Base-by-base conservation (phyloP, 2,797 vertebrate species). In the Lagocephalus sceleratus region DNA sequence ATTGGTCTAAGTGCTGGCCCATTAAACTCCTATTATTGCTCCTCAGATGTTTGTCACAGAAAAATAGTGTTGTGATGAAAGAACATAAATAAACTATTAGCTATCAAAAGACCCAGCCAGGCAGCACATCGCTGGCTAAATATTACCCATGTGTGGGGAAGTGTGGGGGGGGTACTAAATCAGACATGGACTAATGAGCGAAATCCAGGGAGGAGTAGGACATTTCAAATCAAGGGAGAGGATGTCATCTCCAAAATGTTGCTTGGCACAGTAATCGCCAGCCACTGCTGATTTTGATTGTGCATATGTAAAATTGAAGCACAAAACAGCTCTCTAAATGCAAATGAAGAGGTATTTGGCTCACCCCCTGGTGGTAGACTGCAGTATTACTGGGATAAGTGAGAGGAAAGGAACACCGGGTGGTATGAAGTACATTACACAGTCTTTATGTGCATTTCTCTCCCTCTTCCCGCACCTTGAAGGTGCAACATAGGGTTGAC, bases 21-120 rank as follows among this genome's bases (percentile, higher is more conserved):
- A 71, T 79, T 75, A 79, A 75, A 71, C 63, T 38, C 51, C 51
- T 57, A 38, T 79, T 66, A 79, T 50, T 71, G 64, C 73, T 67
- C 29, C 54, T 71, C 68, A 73, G 59, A 67, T 63, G 62, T 79
- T 67, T 71, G 66, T 78, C 65, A 72, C 57, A 65, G 59, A 60
- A 62, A 78, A 75, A 71, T 61, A 51, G 41, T 35, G 60, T 49
- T 49, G 66, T 43, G 60, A 65, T 67, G 46, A 79, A 75, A 63
- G 59, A 68, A 75, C 57, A 74, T 73, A 75, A 80, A 81, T 68
- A 66, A 80, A 68, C 56, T 59, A 71, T 66, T 70, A 78, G 65
- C 62, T 39, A 40, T 71, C 53, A 60, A 63, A 73, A 59, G 63
- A 54, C 21, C 41, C 29, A 20, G 71, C 45, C 9, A 16, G 16